These are phyloP conservation scores for Xylota segnis DNA, from an alignment of 2,888 invertebrate genomes.

Conservation along the genomic window DNA sequence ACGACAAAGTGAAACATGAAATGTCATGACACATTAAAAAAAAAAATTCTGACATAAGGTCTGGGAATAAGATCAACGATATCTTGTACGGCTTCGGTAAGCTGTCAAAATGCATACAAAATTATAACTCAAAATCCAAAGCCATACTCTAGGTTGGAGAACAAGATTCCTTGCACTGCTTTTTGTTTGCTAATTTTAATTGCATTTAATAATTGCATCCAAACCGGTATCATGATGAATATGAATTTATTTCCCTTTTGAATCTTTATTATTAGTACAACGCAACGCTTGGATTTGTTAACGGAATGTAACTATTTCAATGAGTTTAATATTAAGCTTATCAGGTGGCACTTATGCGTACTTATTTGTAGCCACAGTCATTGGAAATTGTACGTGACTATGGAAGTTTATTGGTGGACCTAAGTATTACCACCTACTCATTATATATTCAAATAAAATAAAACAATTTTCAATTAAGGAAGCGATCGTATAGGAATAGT, in stretches of 20 bases:
- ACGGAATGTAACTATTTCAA: not conserved
- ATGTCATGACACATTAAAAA: no score
- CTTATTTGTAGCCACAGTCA: not conserved
- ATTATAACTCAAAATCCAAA: no score
- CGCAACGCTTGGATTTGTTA: not conserved
- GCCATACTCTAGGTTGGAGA: no score
- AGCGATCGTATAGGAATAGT: not conserved
- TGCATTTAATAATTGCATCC: not conserved
- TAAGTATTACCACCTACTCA: not conserved
- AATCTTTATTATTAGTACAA: not conserved
- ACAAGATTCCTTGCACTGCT: not conserved
- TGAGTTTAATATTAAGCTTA: not conserved
- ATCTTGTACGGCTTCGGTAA: no score
- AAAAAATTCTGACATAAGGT: no score
- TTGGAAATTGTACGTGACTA: not conserved
- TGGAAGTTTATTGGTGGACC: not conserved
- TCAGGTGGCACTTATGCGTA: not conserved
- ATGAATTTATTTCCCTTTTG: not conserved
- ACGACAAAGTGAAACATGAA: no score
- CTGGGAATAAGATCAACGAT: no score
- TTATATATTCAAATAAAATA: not conserved
- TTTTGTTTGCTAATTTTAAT: slow-evolving; percentile 1
- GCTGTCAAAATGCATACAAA: no score
- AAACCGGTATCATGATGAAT: not conserved
- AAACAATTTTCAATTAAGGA: not conserved